These are phyloP conservation scores for Ichneumoninae sp. DNA, from an alignment of 2,888 invertebrate genomes.

Conservation along the genomic window DNA sequence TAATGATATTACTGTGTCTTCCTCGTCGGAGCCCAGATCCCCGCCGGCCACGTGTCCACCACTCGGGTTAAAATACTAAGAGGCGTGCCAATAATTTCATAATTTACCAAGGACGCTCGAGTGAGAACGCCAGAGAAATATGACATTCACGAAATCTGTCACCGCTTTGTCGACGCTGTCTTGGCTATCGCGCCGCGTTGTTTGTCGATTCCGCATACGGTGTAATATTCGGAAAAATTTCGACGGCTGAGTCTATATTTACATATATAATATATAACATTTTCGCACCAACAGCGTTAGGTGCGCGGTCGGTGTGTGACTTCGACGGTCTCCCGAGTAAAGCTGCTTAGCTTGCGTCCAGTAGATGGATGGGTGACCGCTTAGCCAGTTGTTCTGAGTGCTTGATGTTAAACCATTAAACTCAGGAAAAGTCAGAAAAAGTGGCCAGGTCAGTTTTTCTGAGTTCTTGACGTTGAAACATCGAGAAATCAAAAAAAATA, in stretches of 20 bases:
- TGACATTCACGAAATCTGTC: conserved; percentile 44
- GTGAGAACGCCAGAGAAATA: conserved; percentile 29
- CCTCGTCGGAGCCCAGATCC: conserved; percentile 11
- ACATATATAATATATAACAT: background rate
- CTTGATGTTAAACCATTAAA: too few species aligned
- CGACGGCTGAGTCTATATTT: conserved; percentile 16
- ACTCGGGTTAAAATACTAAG: conserved; percentile 64
- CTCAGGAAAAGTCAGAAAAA: too few species aligned
- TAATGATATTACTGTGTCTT: conserved; percentile 20
- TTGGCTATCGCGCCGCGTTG: conserved; percentile 11
- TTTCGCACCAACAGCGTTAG: too few species aligned
- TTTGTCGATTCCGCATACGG: conserved; percentile 30
- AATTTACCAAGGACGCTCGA: conserved; percentile 59
- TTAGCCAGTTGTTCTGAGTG: too few species aligned
- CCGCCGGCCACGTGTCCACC: conserved; percentile 51
- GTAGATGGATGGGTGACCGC: too few species aligned
- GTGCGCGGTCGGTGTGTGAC: too few species aligned
- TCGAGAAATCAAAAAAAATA: too few species aligned
- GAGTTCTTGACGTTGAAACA: too few species aligned
- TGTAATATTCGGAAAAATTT: conserved; percentile 61
- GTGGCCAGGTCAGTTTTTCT: too few species aligned
- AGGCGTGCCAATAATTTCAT: conserved; percentile 68
- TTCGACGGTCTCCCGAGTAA: too few species aligned
- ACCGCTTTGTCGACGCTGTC: conserved; percentile 29
- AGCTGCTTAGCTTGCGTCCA: too few species aligned